Evolutionary conservation across 2,888 invertebrate species (phyloP).

Genomic region (Poecilus cupreus): DNA sequence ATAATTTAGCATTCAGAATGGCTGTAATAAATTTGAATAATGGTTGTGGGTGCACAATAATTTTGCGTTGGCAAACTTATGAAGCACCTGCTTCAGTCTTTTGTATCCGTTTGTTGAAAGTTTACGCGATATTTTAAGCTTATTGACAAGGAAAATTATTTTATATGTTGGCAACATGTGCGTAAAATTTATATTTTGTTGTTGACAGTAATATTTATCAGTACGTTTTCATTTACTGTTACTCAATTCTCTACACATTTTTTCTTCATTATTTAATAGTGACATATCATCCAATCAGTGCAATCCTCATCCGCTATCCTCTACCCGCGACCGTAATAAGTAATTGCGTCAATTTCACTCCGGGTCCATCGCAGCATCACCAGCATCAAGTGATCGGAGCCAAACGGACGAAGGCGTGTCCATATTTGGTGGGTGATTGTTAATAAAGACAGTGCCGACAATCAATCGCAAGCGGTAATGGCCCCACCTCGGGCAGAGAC

Average conservation of each 20-base stretch:
- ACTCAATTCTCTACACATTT: too few relatives aligned
- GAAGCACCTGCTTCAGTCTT: conserved; percentile 27
- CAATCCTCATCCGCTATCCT: too few relatives aligned
- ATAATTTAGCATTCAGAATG: conserved; percentile 41
- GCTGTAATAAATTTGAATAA: conserved; percentile 52
- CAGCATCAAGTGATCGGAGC: too few relatives aligned
- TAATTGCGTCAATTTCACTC: conserved; percentile 25
- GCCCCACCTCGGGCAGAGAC: conserved; percentile 8
- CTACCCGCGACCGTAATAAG: background rate
- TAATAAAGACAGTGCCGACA: conserved; percentile 39
- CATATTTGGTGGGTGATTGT: conserved; percentile 32
- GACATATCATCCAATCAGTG: background rate
- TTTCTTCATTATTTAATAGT: too few relatives aligned
- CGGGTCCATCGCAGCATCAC: background rate
- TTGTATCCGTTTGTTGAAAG: conserved; percentile 33
- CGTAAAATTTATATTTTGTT: conserved; percentile 20
- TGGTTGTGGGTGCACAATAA: conserved; percentile 55
- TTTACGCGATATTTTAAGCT: conserved; percentile 20
- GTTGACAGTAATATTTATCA: background rate
- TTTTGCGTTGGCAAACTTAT: conserved; percentile 34
- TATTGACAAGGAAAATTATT: conserved; percentile 37
- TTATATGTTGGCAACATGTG: conserved; percentile 4
- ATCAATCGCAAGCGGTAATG: conserved; percentile 32
- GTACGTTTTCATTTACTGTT: too few relatives aligned
- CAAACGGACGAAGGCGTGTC: background rate